A percentile compares a stretch with the other conserved stretches of the same genome.
These are phyloP conservation scores for Suillia variegata DNA, from an alignment of 2,888 invertebrate genomes.

Conservation along the genomic window DNA sequence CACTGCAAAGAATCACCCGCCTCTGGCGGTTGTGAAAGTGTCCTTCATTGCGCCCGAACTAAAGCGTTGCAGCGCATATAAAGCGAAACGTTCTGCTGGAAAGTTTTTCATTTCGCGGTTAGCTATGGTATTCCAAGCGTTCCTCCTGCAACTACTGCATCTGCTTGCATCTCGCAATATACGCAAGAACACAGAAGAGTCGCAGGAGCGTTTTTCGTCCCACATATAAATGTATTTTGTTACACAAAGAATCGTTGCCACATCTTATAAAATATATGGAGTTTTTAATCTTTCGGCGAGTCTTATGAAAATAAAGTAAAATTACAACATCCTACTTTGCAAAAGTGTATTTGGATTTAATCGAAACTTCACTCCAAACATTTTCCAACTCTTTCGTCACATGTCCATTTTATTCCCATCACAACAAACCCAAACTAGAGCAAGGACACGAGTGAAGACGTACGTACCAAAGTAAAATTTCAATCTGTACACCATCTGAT, in stretches of 20 bases:
- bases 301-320: too few species aligned
- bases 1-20: constrained; percentile 14
- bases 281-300: too few species aligned
- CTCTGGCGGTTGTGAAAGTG: constrained; percentile 32
- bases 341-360: too few species aligned
- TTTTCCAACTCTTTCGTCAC: too few species aligned
- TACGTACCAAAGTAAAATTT: constrained; percentile 9
- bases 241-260: constrained; percentile 5
- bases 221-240: not conserved
- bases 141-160: constrained; percentile 13
- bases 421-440: constrained; percentile 49
- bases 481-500: constrained; percentile 24
- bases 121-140: constrained; percentile 40
- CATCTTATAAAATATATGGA: constrained; percentile 30
- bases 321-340: too few species aligned
- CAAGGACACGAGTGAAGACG: constrained; percentile 42
- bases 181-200: constrained; percentile 17
- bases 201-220: constrained; percentile 18
- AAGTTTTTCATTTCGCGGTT: constrained; percentile 51
- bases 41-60: not conserved
- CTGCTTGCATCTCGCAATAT: not conserved
- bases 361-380: too few species aligned
- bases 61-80: not conserved
- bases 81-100: constrained; percentile 8
- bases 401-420: too few species aligned